phyloP scores from a whole-genome alignment of 2,797 vertebrate species.

The Pangasius djambal region DNA sequence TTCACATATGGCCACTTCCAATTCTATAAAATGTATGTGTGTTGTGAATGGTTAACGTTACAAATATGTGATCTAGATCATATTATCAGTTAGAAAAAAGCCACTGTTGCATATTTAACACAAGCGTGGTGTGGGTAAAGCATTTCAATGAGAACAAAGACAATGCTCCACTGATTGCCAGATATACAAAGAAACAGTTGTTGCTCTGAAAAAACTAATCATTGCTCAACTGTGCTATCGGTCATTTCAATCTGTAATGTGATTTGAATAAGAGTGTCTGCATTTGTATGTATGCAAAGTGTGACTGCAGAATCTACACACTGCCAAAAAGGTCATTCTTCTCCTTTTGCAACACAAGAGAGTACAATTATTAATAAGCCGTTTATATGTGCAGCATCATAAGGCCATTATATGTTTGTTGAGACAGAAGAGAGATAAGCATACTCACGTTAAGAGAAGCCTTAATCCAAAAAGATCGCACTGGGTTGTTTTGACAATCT shows the following conservation, averaged over 20 bases:
- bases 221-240: neutral
- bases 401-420: neutral
- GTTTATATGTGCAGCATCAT: neutral
- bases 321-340: neutral
- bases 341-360: neutral
- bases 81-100: neutral
- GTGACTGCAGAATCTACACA: neutral
- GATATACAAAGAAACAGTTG: neutral
- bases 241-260: neutral
- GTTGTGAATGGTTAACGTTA: neutral
- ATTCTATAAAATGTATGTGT: neutral
- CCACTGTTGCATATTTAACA: neutral
- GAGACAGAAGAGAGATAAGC: neutral
- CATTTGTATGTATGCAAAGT: neutral
- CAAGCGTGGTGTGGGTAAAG: neutral
- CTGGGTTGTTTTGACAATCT: constrained; percentile 62
- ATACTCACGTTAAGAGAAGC: constrained; percentile 68
- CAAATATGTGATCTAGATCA: neutral
- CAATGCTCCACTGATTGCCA: constrained; percentile 10
- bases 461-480: constrained; percentile 70
- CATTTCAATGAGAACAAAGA: constrained; percentile 17
- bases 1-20: neutral
- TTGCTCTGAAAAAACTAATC: neutral
- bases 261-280: neutral
- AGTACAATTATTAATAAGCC: neutral